phyloP scores from a whole-genome alignment of 2,888 invertebrate genomes.

The Xylocampa areola region DNA sequence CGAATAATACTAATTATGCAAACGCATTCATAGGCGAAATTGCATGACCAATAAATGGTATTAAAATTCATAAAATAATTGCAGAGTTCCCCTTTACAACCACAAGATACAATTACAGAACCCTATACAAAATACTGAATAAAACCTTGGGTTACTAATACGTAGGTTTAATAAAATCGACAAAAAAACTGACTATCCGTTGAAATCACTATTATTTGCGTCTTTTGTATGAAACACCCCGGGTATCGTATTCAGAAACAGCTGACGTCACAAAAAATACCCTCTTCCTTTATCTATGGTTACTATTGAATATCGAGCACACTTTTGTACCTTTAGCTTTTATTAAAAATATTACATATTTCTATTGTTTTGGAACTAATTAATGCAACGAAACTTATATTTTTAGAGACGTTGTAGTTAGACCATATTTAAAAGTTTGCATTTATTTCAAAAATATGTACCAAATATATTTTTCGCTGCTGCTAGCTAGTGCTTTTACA shows the following conservation, averaged over 20 bases:
- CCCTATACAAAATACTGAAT: conserved; percentile 4
- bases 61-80: conserved; percentile 3
- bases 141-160: neutral
- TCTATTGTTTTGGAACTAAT: conserved; percentile 11
- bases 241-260: conserved; percentile 76
- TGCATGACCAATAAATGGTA: neutral
- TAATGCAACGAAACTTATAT: too few species aligned
- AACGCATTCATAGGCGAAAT: neutral
- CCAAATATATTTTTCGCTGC: too few species aligned
- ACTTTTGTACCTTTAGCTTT: conserved; percentile 36
- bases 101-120: neutral
- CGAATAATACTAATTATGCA: neutral
- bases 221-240: conserved; percentile 64
- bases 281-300: conserved; percentile 75
- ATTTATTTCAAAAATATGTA: too few species aligned
- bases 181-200: conserved; percentile 34
- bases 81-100: neutral
- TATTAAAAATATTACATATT: conserved; percentile 29
- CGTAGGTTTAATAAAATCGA: conserved; percentile 2
- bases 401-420: too few species aligned
- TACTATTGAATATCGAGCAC: conserved; percentile 59
- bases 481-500: too few species aligned
- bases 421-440: too few species aligned
- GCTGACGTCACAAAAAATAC: conserved; percentile 81
- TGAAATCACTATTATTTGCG: conserved; percentile 70